Percentiles rank a stretch among this genome's conserved stretches.
These are phyloP conservation scores for Mantis religiosa DNA, from an alignment of 2,888 invertebrate genomes.

Conservation along the genomic window DNA sequence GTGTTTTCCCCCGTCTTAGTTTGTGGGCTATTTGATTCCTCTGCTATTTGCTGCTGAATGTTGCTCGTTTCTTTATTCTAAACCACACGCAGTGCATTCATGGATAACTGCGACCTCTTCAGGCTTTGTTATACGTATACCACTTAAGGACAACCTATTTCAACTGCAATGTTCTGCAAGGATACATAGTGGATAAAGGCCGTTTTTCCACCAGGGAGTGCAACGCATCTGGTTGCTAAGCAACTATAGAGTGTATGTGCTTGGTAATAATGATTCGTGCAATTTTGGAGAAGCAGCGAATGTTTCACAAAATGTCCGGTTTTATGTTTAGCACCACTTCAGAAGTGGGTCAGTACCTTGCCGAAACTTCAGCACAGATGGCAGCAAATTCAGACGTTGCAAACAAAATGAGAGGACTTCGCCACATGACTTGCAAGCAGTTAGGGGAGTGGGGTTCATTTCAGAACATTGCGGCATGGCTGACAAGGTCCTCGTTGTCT, in stretches of 20 bases:
- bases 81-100: no score
- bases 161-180: no score
- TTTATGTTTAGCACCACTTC: background rate
- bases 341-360: background rate
- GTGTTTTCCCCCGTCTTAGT: no score
- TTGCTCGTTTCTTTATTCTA: no score
- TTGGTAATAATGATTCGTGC: background rate
- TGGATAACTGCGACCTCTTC: no score
- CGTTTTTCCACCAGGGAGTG: background rate
- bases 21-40: no score
- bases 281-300: background rate
- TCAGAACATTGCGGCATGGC: no score
- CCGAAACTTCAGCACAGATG: background rate
- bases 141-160: no score
- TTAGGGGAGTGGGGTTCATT: background rate
- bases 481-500: no score
- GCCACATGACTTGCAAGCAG: background rate
- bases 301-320: background rate
- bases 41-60: no score
- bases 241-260: background rate
- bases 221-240: background rate
- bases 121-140: no score
- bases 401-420: background rate
- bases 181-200: background rate
- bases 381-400: background rate